These are phyloP conservation scores for Aspidiotus destructor DNA, from an alignment of 2,888 invertebrate genomes.

Conservation along the genomic window DNA sequence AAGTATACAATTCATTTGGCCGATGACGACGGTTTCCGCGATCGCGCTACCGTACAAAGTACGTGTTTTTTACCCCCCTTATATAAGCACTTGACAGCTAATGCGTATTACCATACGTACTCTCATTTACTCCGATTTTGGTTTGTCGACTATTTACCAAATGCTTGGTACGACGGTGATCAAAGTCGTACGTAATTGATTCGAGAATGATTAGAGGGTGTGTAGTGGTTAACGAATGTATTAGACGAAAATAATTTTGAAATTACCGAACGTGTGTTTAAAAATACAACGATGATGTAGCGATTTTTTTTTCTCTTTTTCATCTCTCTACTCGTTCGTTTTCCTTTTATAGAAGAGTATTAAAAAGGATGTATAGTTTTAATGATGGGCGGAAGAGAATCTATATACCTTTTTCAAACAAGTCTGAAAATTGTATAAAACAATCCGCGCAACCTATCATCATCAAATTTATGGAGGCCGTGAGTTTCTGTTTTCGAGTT, in stretches of 20 bases:
- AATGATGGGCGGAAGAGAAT: too few relatives aligned
- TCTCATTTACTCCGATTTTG: constrained; percentile 10
- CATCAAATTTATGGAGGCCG: too few relatives aligned
- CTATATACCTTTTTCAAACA: too few relatives aligned
- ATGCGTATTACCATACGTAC: constrained; percentile 28
- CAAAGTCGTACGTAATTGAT: constrained; percentile 31
- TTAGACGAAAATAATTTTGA: not conserved
- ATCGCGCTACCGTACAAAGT: not conserved
- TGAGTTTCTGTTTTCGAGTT: too few relatives aligned
- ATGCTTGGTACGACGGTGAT: constrained; percentile 25
- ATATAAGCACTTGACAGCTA: constrained; percentile 32
- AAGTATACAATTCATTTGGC: constrained; percentile 31
- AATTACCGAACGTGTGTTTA: not conserved
- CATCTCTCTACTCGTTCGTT: too few relatives aligned
- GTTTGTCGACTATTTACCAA: constrained; percentile 25
- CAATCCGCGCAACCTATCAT: too few relatives aligned
- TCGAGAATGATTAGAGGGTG: constrained; percentile 24
- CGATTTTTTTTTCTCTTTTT: too few relatives aligned
- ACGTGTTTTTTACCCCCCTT: constrained; percentile 28
- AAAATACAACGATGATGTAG: too few relatives aligned
- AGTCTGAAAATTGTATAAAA: too few relatives aligned
- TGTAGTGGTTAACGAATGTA: constrained; percentile 8
- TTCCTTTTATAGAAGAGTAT: too few relatives aligned
- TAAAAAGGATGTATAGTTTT: too few relatives aligned
- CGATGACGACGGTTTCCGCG: constrained; percentile 7